Evolutionary conservation across 2,888 invertebrate species (phyloP).

Genomic region (Lottia gigantea): DNA sequence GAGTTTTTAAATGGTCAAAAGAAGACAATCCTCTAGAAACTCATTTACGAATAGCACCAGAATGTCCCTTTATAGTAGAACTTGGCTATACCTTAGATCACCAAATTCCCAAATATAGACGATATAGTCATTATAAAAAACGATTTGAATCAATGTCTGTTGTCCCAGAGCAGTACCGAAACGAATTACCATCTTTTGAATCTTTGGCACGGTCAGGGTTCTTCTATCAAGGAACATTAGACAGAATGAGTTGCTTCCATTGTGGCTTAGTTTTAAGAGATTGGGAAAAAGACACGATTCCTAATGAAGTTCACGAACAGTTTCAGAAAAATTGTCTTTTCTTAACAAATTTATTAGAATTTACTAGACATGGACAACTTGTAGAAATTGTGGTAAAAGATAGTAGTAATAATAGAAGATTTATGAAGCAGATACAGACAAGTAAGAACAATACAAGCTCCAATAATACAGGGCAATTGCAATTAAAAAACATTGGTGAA

Average conservation of each 20-base stretch:
- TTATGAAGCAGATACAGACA: too few species aligned
- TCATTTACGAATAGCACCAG: conserved; percentile 3
- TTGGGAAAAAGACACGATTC: conserved; percentile 7
- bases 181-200: background rate
- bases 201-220: conserved; percentile 1
- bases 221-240: background rate
- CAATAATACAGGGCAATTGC: background rate
- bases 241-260: background rate
- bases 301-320: conserved; percentile 5
- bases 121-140: background rate
- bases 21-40: conserved; percentile 16
- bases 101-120: conserved; percentile 3
- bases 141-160: background rate
- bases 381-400: background rate
- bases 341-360: background rate
- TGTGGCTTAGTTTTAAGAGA: conserved; percentile 3
- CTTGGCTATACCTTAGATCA: background rate
- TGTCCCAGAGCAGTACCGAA: background rate
- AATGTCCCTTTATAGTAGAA: background rate
- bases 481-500: background rate
- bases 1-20: conserved; percentile 13
- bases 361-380: background rate
- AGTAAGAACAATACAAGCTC: background rate
- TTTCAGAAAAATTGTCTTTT: conserved; percentile 3
- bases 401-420: background rate